Evolutionary conservation across 2,888 invertebrate species (phyloP), one percentile per base, ranked within the genome.

Genomic region (Drosophila maculinotata): DNA sequence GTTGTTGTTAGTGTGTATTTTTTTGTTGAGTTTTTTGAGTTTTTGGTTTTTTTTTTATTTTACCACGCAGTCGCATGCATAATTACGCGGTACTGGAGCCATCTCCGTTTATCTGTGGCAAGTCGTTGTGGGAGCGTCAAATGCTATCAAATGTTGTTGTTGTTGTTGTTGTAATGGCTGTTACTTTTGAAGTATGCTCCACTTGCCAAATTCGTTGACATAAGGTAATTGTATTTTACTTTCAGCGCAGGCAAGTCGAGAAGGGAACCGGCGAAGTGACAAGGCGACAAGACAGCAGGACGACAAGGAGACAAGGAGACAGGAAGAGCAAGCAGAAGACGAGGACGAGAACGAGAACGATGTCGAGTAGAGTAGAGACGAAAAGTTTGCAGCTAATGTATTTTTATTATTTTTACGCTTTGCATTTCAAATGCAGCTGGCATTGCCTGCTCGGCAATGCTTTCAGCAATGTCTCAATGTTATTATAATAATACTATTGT

Each of bases 341-440:
- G 12, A 6, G 25, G 23, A 26, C 20, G 20, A 2, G 20, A 20
- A 20, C 20, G 20, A 20, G 20, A 20, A 20, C 20, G 20, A n/a
- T n/a, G n/a, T n/a, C n/a, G n/a, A 33, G 14, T 17, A 33, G 28
- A 30, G 44, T 25, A 28, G 31, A 36, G 59, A 56, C 39, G 41
- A 63, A 74, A 80, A 74, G 60, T 79, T 82, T 67, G 70, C 72
- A 69, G 82, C 82, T 86, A 86, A 83, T 83, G 84, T 87, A 79
- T 87, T 84, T 87, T 76, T 84, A 87, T 81, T 81, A 87, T 87
- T 81, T 77, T 70, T 83, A 68, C 75, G 71, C 72, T 82, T 85
- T 82, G 86, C 81, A 83, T 84, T 81, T 82, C 63, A 81, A 82
- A 83, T 83, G 83, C 82, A 85, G 76, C 56, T 66, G 67, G 49